Evolutionary conservation across 2,888 invertebrate species (phyloP), one percentile per base, ranked within the genome.

Genomic region (Meiosimyza platycephala): DNA sequence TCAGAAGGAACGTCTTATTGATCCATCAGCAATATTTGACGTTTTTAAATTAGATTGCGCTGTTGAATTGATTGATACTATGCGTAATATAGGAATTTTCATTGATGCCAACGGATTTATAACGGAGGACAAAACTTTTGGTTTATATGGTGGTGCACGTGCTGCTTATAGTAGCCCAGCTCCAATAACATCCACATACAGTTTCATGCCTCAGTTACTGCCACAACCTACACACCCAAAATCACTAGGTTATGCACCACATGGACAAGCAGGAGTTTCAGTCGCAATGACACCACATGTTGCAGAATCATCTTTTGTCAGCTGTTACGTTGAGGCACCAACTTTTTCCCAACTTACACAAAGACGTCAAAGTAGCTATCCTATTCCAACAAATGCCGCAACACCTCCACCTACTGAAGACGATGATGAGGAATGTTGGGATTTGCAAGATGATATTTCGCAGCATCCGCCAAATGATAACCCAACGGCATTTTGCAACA

Each of bases 11-110:
- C 79, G 80, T 9, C 69, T 71, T 3, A 68, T 74, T 48, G 76
- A 77, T 55, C 76, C 78, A n/a, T 70, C 73, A 18, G 75, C 77
- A 9, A 69, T 79, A 15, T 81, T 81, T 16, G 79, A 81, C 74
- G 70, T 81, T 16, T 81, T 81, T 72, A 79, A 81, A 77, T 76
- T 81, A 33, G 80, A 81, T 74, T 78, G 78, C 51, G 81, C 79
- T 18, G 79, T 79, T 22, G 80, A 80, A 40, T 59, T 81, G 2
- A 70, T 81, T 51, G 81, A 81, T 40, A 79, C 80, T 60, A 78
- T 81, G 79, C 78, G 75, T n/a, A 81, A 79, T 76, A 77, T 81
- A 54, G 80, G 80, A 7, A 76, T 81, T 48, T 77, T 76, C 47
- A 76, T 81, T 16, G 81, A 81, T 62, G 75, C 71, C 7, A 77